These are phyloP conservation scores for Microctenopoma steveboyesi DNA, from an alignment of 2,797 vertebrate species.

Conservation along the genomic window DNA sequence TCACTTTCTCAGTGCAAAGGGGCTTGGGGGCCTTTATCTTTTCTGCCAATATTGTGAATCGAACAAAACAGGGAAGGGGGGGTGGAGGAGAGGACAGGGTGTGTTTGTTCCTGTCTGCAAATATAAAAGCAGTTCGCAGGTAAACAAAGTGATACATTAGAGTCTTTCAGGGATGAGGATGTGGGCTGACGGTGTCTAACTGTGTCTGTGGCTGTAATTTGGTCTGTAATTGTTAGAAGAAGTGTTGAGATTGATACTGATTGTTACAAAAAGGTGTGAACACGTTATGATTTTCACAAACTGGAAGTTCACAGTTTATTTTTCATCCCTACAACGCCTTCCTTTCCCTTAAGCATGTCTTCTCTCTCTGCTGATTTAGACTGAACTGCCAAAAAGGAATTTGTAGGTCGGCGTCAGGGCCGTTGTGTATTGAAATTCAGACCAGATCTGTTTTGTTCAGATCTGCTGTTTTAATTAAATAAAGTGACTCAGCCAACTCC, in stretches of 20 bases:
- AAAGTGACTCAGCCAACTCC: constrained; percentile 14
- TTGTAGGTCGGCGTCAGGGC: neutral
- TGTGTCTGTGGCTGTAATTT: constrained; percentile 46
- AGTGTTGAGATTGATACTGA: neutral
- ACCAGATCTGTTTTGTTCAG: constrained; percentile 22
- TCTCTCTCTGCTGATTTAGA: constrained; percentile 28
- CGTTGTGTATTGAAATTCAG: constrained; percentile 37
- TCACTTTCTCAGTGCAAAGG: constrained; percentile 58
- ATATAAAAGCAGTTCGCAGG: constrained; percentile 64
- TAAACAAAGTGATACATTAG: constrained; percentile 67
- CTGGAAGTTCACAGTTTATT: neutral
- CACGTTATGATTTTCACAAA: neutral
- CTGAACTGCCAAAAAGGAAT: neutral
- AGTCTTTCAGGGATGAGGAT: constrained; percentile 45
- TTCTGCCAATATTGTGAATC: constrained; percentile 58
- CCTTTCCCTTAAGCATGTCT: constrained; percentile 19
- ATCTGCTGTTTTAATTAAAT: constrained; percentile 48
- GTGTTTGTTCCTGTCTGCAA: constrained; percentile 58
- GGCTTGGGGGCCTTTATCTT: constrained; percentile 56
- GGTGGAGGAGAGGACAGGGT: constrained; percentile 51
- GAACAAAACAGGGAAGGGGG: constrained; percentile 49
- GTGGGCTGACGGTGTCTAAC: constrained; percentile 50
- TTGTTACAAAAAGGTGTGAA: neutral
- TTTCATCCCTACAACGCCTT: constrained; percentile 1
- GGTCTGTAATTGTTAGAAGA: constrained; percentile 41